Conservation (phyloP, 2,888 invertebrate species). For the Capitulum mitella region DNA sequence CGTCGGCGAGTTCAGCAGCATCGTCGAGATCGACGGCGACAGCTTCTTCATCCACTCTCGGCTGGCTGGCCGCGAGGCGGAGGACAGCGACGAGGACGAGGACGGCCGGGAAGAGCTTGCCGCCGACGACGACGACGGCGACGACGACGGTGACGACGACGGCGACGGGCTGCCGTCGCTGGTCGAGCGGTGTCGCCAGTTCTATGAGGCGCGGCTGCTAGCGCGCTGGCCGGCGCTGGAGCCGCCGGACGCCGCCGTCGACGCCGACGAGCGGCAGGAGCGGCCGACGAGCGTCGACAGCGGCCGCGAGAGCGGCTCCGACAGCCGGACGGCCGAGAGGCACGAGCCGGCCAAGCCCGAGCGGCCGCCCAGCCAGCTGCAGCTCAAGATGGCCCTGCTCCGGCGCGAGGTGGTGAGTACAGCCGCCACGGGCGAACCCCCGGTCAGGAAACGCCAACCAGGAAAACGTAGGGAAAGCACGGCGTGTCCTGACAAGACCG, state of each 20-base stretch:
- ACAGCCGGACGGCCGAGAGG: not conserved
- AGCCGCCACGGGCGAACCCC: no score
- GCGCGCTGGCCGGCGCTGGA: not conserved
- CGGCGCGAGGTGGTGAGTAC: slow-evolving; percentile 4
- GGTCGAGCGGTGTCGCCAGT: not conserved
- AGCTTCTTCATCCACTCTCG: not conserved
- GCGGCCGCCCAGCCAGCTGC: not conserved
- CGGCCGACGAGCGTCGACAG: slow-evolving; percentile 16
- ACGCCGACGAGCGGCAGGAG: not conserved
- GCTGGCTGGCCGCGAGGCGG: not conserved
- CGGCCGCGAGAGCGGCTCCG: not conserved
- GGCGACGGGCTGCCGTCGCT: not conserved
- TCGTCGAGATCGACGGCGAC: slow-evolving; percentile 22
- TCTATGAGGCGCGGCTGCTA: not conserved
- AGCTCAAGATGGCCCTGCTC: not conserved
- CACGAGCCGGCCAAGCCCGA: not conserved
- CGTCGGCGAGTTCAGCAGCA: not conserved
- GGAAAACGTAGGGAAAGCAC: no score
- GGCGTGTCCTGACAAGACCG: no score
- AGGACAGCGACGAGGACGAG: not conserved
- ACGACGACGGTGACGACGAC: not conserved
- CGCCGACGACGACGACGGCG: not conserved
- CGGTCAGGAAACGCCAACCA: no score
- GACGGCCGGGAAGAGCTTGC: not conserved
- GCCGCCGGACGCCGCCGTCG: not conserved